phyloP scores from a whole-genome alignment of 2,797 vertebrate species.

The Astyanax mexicanus region DNA sequence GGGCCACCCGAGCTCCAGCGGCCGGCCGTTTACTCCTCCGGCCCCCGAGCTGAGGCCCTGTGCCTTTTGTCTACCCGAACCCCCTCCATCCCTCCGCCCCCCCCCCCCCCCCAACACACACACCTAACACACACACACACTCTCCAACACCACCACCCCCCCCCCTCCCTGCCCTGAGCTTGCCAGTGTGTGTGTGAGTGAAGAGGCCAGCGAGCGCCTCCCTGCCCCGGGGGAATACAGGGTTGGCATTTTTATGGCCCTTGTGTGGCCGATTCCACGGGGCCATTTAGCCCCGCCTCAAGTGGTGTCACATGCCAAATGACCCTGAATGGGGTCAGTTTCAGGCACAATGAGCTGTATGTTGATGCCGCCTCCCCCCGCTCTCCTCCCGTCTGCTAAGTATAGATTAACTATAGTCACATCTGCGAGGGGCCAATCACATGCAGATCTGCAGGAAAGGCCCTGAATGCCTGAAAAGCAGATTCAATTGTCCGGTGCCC shows the following conservation, averaged over 20 bases:
- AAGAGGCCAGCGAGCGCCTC: slow-evolving; percentile 60
- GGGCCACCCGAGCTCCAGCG: slow-evolving; percentile 20
- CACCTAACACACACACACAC: no score
- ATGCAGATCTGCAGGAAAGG: slow-evolving; percentile 56
- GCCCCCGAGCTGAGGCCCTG: no score
- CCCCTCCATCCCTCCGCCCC: no score
- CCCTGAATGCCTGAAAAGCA: slow-evolving; percentile 55
- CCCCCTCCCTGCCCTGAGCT: slow-evolving; percentile 32
- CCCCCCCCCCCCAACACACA: no score
- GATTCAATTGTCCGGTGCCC: slow-evolving; percentile 60
- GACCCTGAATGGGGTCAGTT: slow-evolving; percentile 73
- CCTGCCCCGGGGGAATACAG: slow-evolving; percentile 59
- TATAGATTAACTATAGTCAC: slow-evolving; percentile 65
- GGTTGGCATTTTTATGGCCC: slow-evolving; percentile 66
- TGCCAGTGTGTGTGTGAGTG: slow-evolving; percentile 63
- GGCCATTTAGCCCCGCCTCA: slow-evolving; percentile 65
- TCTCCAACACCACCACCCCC: no score
- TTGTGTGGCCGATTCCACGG: slow-evolving; percentile 61
- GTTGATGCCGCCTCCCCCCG: slow-evolving; percentile 62
- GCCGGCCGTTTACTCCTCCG: slow-evolving; percentile 37
- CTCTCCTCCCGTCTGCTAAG: slow-evolving; percentile 61
- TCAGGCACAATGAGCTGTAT: slow-evolving; percentile 69
- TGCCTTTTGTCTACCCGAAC: slow-evolving; percentile 60
- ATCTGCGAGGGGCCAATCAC: slow-evolving; percentile 61
- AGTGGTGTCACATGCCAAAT: slow-evolving; percentile 71